Base-by-base conservation (phyloP, 1,140 invertebrate genomes). In the Elymnias hypermnestra region DNA sequence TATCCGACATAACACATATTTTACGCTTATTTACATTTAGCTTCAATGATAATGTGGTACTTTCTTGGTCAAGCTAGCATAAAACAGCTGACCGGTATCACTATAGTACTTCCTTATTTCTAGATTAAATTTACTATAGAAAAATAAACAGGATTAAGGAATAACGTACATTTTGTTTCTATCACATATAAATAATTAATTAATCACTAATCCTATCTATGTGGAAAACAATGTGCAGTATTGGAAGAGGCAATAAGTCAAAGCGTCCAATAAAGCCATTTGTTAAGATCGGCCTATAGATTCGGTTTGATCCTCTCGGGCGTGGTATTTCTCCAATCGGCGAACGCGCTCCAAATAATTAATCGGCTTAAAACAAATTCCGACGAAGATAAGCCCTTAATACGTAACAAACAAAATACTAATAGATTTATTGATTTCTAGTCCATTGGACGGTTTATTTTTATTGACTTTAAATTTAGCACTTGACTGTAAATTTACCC, bases 241-340 rank as follows among this genome's bases (percentile, higher is more conserved):
- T 39, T 31, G 35, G 35, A 43, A 9, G 22, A 5, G 51, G 56
- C 53, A 59, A 72, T 75, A 64, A 67, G 59, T 75, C 58, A 54
- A 46, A 54, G 38, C 52, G 33, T 57, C 61, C 55, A 62, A 65
- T 73, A 57, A 62, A 67, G 57, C 57, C 59, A 67, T 73, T 76
- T 71, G 63, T 72, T 72, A 64, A 73, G 61, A 73, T 65, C 58
- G 42, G 50, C 49, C 52, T 35, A 54, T 48, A 57, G 53, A 46
- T 47, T 35, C 35, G 26, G 21, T 29, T 23, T 9, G 33, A 47
- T 23, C 37, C 41, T 37, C 41, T 53, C 39, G 31, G 23, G 26
- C 49, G 39, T 46, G 49, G 53, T 56, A 43, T 45, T 45, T 42
- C 38, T 37, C 26, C 46, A 37, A 13, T 51, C 37, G 42, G 51